A percentile compares a stretch with the other conserved stretches of the same genome.
phyloP scores from a whole-genome alignment of 2,888 invertebrate species.

The Synergus itoensis region DNA sequence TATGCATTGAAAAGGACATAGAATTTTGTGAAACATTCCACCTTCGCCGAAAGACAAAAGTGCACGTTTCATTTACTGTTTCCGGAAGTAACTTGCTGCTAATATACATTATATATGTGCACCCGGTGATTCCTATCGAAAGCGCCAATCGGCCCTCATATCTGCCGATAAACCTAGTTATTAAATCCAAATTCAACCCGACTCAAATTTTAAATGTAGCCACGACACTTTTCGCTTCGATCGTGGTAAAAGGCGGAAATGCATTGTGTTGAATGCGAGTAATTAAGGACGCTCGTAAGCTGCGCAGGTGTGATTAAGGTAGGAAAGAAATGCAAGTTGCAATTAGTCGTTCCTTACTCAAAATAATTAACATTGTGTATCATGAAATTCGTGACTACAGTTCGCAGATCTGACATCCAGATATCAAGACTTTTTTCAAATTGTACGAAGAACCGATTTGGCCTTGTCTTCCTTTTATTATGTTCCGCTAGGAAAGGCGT shows the following conservation, averaged over 20 bases:
- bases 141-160: conserved; percentile 23
- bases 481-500: conserved; percentile 10
- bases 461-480: conserved; percentile 30
- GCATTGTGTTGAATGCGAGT: conserved; percentile 39
- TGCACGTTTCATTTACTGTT: conserved; percentile 50
- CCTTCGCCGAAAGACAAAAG: conserved; percentile 59
- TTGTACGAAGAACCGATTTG: conserved; percentile 34
- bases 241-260: conserved; percentile 38
- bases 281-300: conserved; percentile 26
- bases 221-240: conserved; percentile 32
- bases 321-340: conserved; percentile 36
- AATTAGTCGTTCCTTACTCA: conserved; percentile 35
- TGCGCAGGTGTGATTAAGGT: conserved; percentile 40
- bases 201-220: not conserved
- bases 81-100: conserved; percentile 47
- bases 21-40: conserved; percentile 42
- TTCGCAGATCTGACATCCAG: not conserved
- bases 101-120: not conserved
- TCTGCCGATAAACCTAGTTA: conserved; percentile 30
- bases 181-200: conserved; percentile 15
- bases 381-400: conserved; percentile 33
- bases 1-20: conserved; percentile 45
- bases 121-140: conserved; percentile 40
- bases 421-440: conserved; percentile 20
- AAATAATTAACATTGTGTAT: conserved; percentile 39